A percentile compares a stretch with the other conserved stretches of the same genome.
phyloP scores from a whole-genome alignment of 2,888 invertebrate species.

The Acanthosoma haemorrhoidale region DNA sequence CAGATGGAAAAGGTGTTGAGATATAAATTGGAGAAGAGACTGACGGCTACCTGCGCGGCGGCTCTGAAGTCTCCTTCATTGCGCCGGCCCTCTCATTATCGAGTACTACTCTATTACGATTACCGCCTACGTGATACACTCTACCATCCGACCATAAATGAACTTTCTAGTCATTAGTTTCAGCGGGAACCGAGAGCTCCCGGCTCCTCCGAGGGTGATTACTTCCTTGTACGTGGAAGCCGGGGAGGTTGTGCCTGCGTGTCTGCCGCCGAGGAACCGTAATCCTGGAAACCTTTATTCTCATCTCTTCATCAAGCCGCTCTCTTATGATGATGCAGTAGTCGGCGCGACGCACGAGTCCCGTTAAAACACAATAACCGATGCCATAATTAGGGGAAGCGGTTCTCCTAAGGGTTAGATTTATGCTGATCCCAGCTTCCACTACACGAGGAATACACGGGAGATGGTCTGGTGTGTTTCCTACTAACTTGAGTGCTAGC shows the following conservation, averaged over 20 bases:
- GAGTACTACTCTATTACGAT: not conserved
- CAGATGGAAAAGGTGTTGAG: no score
- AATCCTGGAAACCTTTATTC: constrained; percentile 7
- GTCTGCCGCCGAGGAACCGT: not conserved
- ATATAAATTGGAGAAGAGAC: not conserved
- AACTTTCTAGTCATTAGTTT: constrained; percentile 3
- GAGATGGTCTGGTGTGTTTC: no score
- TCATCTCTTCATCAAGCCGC: not conserved
- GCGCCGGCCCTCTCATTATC: not conserved
- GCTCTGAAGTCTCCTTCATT: not conserved
- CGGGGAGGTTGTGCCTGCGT: not conserved
- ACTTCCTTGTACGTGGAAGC: constrained; percentile 5
- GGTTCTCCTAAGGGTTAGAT: not conserved
- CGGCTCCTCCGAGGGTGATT: not conserved
- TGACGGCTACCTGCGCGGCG: not conserved
- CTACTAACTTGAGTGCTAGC: no score
- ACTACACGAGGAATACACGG: not conserved
- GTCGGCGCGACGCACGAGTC: not conserved
- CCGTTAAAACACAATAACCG: not conserved
- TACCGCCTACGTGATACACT: not conserved
- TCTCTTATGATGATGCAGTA: not conserved
- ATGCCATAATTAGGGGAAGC: not conserved
- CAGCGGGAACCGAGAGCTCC: not conserved
- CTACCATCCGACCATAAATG: not conserved
- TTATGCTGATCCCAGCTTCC: not conserved